A percentile compares a stretch with the other conserved stretches of the same genome.
phyloP scores from a whole-genome alignment of 1,140 invertebrate genomes.

The Daktulosphaira vitifoliae region DNA sequence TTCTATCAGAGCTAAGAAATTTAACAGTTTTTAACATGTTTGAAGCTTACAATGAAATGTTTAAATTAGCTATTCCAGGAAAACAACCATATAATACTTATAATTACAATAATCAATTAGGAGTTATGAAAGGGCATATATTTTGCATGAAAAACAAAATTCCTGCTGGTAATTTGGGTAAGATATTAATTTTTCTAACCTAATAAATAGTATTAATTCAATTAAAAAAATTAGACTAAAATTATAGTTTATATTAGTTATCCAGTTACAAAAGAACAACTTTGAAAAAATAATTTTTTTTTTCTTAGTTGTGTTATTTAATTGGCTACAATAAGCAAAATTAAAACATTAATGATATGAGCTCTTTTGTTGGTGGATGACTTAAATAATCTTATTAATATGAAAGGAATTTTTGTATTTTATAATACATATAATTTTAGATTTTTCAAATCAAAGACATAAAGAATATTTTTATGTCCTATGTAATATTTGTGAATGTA shows the following conservation, averaged over 20 bases:
- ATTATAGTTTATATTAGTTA: too few species aligned
- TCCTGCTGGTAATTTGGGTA: background rate
- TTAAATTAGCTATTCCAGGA: constrained; percentile 8
- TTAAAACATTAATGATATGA: too few species aligned
- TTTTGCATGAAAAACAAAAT: constrained; percentile 1
- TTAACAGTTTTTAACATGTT: background rate
- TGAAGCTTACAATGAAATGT: background rate
- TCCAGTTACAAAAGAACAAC: too few species aligned
- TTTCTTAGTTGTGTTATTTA: too few species aligned
- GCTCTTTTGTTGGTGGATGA: too few species aligned
- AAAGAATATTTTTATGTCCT: constrained; percentile 7
- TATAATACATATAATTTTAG: background rate
- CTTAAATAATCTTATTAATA: too few species aligned
- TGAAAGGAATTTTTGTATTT: background rate
- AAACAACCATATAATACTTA: background rate
- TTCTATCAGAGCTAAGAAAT: background rate
- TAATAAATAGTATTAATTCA: background rate
- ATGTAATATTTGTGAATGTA: background rate
- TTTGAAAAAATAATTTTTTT: too few species aligned
- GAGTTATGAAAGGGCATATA: constrained; percentile 18
- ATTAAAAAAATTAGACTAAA: too few species aligned
- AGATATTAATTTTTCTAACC: background rate
- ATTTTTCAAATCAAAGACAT: background rate
- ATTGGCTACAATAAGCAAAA: too few species aligned
- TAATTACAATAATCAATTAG: constrained; percentile 17